These are phyloP conservation scores for Dryobates pubescens DNA, from an alignment of 2,797 vertebrate species.

Conservation along the genomic window DNA sequence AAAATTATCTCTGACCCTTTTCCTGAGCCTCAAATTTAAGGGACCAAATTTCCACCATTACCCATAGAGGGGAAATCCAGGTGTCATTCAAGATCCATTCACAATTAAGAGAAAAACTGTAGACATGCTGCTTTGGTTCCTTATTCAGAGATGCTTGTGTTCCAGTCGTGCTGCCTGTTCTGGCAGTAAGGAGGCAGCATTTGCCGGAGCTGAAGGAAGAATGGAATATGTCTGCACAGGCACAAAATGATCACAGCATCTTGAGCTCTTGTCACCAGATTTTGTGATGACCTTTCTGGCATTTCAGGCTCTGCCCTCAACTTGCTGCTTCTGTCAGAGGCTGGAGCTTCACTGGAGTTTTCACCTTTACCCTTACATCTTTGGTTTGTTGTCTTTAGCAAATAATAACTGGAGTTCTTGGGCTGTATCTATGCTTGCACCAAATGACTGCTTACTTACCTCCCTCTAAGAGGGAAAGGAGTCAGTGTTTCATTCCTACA, in stretches of 20 bases:
- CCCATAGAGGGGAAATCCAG: neutral
- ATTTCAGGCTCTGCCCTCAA: neutral
- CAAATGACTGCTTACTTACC: neutral
- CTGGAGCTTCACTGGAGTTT: neutral
- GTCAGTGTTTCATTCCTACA: neutral
- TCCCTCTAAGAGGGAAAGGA: neutral
- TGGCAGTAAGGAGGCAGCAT: neutral
- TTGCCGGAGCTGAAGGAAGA: neutral
- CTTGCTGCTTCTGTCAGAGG: neutral
- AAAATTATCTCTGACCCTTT: neutral
- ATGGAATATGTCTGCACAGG: neutral
- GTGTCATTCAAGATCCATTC: neutral
- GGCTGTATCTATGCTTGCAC: neutral
- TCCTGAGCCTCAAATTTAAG: neutral
- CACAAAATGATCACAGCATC: neutral
- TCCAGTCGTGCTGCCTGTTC: neutral
- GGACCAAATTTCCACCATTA: neutral
- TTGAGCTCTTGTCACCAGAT: neutral
- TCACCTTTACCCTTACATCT: neutral
- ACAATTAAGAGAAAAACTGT: neutral
- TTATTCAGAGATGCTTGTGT: neutral
- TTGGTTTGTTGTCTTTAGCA: neutral
- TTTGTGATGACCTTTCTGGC: neutral
- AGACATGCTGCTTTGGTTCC: neutral
- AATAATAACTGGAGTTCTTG: neutral